A percentile compares a stretch with the other conserved stretches of the same genome.
Conservation (phyloP, 2,797 vertebrate species). For the Sorex maritimensis region DNA sequence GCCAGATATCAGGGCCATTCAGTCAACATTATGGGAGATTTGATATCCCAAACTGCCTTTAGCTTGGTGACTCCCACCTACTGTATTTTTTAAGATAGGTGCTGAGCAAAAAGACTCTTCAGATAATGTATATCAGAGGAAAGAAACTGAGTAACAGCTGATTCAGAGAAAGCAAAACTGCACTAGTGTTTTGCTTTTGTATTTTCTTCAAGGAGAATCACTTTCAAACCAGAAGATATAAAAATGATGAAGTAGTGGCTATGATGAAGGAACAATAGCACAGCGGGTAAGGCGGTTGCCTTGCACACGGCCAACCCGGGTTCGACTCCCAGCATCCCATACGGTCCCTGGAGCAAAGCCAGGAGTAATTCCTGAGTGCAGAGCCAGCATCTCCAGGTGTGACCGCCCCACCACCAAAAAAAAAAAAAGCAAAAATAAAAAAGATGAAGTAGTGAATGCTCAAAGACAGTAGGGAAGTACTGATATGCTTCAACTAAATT, state of each 20-base stretch:
- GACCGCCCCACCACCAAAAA: too few species aligned
- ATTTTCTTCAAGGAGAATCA: constrained; percentile 81
- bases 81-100: constrained; percentile 34
- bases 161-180: constrained; percentile 77
- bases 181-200: constrained; percentile 76
- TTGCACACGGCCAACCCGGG: too few species aligned
- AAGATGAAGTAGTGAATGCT: too few species aligned
- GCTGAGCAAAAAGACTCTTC: constrained; percentile 57
- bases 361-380: too few species aligned
- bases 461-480: constrained; percentile 61
- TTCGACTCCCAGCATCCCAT: too few species aligned
- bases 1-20: too few species aligned
- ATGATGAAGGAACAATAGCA: not conserved
- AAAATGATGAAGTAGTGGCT: constrained; percentile 73
- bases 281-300: too few species aligned
- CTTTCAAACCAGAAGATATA: constrained; percentile 67
- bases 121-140: constrained; percentile 60
- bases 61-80: not conserved
- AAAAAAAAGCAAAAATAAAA: too few species aligned
- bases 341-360: too few species aligned
- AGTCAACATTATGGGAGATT: too few species aligned
- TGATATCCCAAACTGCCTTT: too few species aligned
- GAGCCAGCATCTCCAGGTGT: too few species aligned
- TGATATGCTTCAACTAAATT: constrained; percentile 69
- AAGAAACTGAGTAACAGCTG: constrained; percentile 72